Percentiles rank a stretch among this genome's conserved stretches.
These are phyloP conservation scores for Ptilodon capucinus DNA, from an alignment of 2,888 invertebrate species.

Conservation along the genomic window DNA sequence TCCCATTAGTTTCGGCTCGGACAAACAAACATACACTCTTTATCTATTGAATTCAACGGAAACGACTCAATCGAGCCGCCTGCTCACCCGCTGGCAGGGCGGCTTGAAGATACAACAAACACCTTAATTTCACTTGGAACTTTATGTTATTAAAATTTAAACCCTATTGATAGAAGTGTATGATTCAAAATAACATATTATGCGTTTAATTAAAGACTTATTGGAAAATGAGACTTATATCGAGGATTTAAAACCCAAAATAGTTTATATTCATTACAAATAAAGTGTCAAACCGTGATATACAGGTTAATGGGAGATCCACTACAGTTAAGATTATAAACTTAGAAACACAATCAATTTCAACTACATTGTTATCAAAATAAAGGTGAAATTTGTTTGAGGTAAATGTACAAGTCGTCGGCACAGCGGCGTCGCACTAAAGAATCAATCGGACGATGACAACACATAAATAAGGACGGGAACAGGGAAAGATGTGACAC, in stretches of 20 bases:
- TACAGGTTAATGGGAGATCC: constrained; percentile 60
- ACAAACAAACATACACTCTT: constrained; percentile 53
- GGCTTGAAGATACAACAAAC: constrained; percentile 44
- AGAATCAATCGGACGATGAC: constrained; percentile 57
- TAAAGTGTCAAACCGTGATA: constrained; percentile 67
- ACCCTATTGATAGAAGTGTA: neutral
- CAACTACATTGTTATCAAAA: constrained; percentile 17
- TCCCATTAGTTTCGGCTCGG: constrained; percentile 56
- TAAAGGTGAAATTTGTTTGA: constrained; percentile 22
- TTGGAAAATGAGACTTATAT: neutral
- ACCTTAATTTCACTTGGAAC: constrained; percentile 20
- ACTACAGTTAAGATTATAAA: constrained; percentile 51
- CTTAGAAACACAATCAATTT: constrained; percentile 6
- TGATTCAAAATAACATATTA: constrained; percentile 12
- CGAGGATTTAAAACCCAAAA: neutral
- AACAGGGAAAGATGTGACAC: constrained; percentile 28
- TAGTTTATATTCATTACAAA: constrained; percentile 9
- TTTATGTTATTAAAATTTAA: constrained; percentile 5
- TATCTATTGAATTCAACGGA: constrained; percentile 55
- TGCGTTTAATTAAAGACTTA: neutral
- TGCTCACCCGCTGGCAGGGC: constrained; percentile 53
- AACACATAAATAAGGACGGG: constrained; percentile 47
- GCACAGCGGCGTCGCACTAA: constrained; percentile 31
- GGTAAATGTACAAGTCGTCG: constrained; percentile 10
- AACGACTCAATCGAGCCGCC: constrained; percentile 66